Base-by-base conservation (phyloP, 2,797 vertebrate species). In the Anas acuta region DNA sequence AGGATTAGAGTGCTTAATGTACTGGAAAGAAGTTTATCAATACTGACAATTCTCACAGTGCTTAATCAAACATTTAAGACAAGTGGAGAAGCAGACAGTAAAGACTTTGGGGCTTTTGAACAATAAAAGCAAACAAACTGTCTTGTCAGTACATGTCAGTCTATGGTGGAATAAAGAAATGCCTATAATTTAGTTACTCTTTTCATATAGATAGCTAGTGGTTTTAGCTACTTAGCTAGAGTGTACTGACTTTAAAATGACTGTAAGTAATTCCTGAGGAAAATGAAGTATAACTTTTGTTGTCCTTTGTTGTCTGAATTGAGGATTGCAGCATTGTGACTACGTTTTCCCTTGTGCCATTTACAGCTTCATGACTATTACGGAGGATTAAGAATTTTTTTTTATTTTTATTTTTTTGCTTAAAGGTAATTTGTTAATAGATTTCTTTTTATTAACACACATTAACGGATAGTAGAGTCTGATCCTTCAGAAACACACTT, bases 31-130 rank as follows among this genome's bases (percentile, higher is more conserved):
- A 97, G 97, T 97, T 98, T 96, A 98, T 97, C 73, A 87, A 97
- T 97, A 97, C 94, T 97, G 97, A 98, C 98, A 98, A 97, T 97
- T 97, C 97, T 98, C 96, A 97, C 96, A 95, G 95, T 92, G 96
- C 96, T 98, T 97, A 97, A 97, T 98, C 96, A 98, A 98, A 98
- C 97, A 97, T 96, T 97, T 97, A 97, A 97, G 95, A 94, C 94
- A 96, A 97, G 93, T 91, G 94, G 96, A 96, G 91, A 95, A 79
- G 95, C 93, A 97, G 96, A 96, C 66, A 92, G 96, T 65, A 74
- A 83, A 93, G 94, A 90, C 87, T 96, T 96, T 64, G 79, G 81
- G 76, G 87, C 92, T 93, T 90, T 88, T 90, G 89, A 83, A 97
- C 96, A 97, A 97, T 92, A 93, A 96, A 97, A 97, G 94, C 89